These are phyloP conservation scores for Struthio camelus DNA, from an alignment of 2,113 vertebrate genomes.

Conservation along the genomic window DNA sequence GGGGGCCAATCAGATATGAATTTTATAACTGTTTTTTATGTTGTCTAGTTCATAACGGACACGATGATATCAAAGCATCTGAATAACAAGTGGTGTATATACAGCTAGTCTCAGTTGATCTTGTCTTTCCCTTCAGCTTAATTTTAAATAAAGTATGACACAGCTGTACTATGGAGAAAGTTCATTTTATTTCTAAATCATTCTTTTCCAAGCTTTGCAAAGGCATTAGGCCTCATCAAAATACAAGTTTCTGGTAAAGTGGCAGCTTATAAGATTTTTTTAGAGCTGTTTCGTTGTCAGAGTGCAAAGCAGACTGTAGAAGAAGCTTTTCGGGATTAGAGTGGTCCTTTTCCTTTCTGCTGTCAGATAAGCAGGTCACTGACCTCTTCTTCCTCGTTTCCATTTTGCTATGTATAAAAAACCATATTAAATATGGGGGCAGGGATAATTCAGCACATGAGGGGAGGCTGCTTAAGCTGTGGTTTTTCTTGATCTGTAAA, in stretches of 20 bases:
- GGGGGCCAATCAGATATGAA: background rate
- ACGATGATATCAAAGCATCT: background rate
- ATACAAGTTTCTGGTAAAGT: background rate
- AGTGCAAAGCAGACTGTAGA: background rate
- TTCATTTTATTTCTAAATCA: background rate
- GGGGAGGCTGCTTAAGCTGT: too few relatives aligned
- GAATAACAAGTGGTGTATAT: background rate
- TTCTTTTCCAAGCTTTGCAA: background rate
- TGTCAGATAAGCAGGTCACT: background rate
- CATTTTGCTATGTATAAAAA: background rate
- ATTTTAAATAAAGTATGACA: background rate
- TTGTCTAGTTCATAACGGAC: background rate
- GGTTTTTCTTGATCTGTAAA: too few relatives aligned
- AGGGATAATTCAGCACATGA: background rate
- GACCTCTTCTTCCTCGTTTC: background rate
- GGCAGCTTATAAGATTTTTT: background rate
- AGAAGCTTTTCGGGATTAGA: background rate
- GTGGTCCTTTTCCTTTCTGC: background rate
- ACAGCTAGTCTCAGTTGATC: background rate
- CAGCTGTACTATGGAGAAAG: background rate
- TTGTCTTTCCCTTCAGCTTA: background rate
- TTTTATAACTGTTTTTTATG: background rate
- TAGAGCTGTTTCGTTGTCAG: background rate
- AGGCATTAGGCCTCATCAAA: background rate
- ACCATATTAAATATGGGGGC: background rate